These are phyloP conservation scores for Lepisosteus osseus DNA, from an alignment of 2,113 vertebrate genomes.

Conservation along the genomic window DNA sequence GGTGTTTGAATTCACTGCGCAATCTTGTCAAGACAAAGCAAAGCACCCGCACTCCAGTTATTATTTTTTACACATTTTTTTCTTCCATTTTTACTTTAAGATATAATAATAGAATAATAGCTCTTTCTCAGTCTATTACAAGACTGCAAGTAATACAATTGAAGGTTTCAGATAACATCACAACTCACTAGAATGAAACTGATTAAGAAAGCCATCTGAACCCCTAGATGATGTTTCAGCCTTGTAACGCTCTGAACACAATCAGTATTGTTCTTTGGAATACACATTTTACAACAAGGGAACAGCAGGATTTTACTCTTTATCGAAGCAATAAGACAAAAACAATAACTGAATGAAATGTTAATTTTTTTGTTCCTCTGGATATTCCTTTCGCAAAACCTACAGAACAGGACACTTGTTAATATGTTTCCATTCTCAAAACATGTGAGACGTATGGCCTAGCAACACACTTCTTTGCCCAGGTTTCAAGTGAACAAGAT, in stretches of 20 bases:
- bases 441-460: too few species aligned
- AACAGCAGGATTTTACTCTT: slow-evolving; percentile 25
- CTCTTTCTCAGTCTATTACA: slow-evolving; percentile 38
- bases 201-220: slow-evolving; percentile 44
- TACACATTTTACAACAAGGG: slow-evolving; percentile 31
- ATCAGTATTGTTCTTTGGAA: slow-evolving; percentile 24
- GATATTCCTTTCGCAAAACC: too few species aligned
- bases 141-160: slow-evolving; percentile 50
- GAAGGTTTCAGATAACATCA: slow-evolving; percentile 54
- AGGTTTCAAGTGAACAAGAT: too few species aligned
- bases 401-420: too few species aligned
- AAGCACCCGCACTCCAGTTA: slow-evolving; percentile 36
- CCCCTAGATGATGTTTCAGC: slow-evolving; percentile 42
- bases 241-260: slow-evolving; percentile 32
- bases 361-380: too few species aligned
- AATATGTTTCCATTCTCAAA: too few species aligned
- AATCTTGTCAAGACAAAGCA: slow-evolving; percentile 58
- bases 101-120: slow-evolving; percentile 42
- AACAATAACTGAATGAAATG: slow-evolving; percentile 31
- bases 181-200: slow-evolving; percentile 41
- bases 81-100: slow-evolving; percentile 30
- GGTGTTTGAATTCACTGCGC: slow-evolving; percentile 47
- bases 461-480: too few species aligned
- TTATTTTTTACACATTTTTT: slow-evolving; percentile 46
- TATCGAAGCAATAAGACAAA: slow-evolving; percentile 28